Conservation (phyloP, 2,888 invertebrate genomes). For the Pecten maximus region DNA sequence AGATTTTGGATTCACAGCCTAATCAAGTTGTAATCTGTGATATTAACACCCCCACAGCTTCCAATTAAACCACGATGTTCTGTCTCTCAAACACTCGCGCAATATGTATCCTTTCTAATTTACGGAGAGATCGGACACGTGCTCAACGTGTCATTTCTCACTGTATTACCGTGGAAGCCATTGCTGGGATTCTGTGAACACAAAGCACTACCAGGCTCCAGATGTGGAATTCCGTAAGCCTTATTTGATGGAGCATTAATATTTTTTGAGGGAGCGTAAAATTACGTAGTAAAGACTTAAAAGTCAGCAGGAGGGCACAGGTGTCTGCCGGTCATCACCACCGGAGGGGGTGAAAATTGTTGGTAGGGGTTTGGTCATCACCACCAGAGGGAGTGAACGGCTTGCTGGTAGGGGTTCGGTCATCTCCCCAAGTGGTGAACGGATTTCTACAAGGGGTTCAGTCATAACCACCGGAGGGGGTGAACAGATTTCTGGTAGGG, state of each 20-base stretch:
- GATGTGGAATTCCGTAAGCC: not conserved
- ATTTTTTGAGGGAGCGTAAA: not conserved
- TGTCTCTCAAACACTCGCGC: not conserved
- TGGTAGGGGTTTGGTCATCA: not conserved
- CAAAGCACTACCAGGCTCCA: not conserved
- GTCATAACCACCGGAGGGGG: no score
- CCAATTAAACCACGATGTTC: conserved; percentile 12
- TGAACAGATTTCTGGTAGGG: no score
- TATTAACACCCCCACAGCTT: conserved; percentile 29
- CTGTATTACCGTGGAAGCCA: conserved; percentile 1
- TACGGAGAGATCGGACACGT: not conserved
- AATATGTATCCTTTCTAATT: conserved; percentile 13
- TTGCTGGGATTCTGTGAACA: not conserved
- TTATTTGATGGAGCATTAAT: conserved; percentile 23
- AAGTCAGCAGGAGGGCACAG: conserved; percentile 31
- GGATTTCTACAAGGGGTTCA: no score
- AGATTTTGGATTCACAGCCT: not conserved
- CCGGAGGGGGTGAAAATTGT: not conserved
- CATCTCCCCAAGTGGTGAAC: no score
- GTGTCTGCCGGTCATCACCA: not conserved
- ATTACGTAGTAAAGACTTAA: not conserved
- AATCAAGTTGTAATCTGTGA: not conserved
- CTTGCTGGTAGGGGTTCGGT: no score
- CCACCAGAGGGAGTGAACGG: no score
- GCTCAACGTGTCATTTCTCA: not conserved